phyloP scores from a whole-genome alignment of 2,888 invertebrate genomes.

The Buathra laborator region DNA sequence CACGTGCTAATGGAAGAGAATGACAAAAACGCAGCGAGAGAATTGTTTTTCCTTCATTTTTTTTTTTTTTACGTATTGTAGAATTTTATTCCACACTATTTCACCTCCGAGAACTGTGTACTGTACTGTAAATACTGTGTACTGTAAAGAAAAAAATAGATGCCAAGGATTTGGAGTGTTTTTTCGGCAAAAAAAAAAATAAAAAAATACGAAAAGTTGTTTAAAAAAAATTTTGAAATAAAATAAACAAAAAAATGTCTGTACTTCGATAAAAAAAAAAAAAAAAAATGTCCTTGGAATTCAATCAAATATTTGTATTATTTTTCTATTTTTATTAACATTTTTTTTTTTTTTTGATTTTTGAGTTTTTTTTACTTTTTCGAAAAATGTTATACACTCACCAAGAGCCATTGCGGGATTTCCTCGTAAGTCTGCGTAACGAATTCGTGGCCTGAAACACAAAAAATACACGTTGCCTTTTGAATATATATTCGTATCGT shows the following conservation, averaged over 20 bases:
- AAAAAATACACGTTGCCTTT: conserved; percentile 2
- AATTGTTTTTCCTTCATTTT: not conserved
- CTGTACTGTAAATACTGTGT: no score
- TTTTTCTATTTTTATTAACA: not conserved
- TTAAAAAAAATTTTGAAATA: no score
- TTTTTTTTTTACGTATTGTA: not conserved
- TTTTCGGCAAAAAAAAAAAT: no score
- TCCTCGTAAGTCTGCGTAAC: conserved; percentile 19
- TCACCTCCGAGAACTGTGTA: no score
- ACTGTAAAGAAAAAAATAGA: no score
- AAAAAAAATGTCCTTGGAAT: no score
- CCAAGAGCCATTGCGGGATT: conserved; percentile 56
- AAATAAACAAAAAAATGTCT: no score
- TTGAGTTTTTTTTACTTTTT: not conserved
- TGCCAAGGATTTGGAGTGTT: no score
- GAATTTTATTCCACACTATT: not conserved
- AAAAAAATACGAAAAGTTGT: no score
- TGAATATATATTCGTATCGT: not conserved
- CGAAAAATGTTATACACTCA: conserved; percentile 37
- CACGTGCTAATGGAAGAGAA: conserved; percentile 25
- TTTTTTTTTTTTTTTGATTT: not conserved
- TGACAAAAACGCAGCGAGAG: conserved; percentile 33
- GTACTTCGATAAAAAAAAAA: no score
- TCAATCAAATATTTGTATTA: no score
- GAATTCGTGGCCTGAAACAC: conserved; percentile 51